These are phyloP conservation scores for Pristiophorus japonicus DNA, from an alignment of 2,113 vertebrate genomes.

Conservation along the genomic window DNA sequence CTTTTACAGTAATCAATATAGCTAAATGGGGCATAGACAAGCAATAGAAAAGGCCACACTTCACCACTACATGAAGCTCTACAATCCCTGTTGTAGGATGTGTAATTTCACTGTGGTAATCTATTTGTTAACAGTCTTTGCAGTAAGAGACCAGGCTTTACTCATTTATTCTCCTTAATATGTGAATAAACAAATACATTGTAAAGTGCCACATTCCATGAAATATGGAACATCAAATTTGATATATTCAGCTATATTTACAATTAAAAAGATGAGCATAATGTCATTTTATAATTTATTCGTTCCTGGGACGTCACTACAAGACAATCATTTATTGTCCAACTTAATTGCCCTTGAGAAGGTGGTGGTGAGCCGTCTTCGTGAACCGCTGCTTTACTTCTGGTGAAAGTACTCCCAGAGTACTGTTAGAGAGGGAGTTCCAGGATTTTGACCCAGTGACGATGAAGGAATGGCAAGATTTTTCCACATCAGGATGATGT, in stretches of 20 bases:
- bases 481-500: no score
- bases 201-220: not conserved
- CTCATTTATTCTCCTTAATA: not conserved
- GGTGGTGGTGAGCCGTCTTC: no score
- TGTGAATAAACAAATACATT: not conserved
- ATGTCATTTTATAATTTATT: no score
- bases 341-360: no score
- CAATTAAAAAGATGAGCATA: not conserved
- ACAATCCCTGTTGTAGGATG: not conserved
- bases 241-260: not conserved
- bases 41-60: not conserved
- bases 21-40: conserved; percentile 13
- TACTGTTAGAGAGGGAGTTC: not conserved
- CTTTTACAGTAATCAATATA: not conserved
- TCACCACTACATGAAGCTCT: not conserved
- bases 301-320: no score
- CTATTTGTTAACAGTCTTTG: not conserved
- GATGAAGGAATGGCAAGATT: no score
- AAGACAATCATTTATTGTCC: no score
- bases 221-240: not conserved
- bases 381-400: not conserved
- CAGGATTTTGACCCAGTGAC: not conserved
- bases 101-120: not conserved
- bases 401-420: not conserved
- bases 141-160: not conserved